These are phyloP conservation scores for Microchrysa polita DNA, from an alignment of 2,888 invertebrate genomes.

Conservation along the genomic window DNA sequence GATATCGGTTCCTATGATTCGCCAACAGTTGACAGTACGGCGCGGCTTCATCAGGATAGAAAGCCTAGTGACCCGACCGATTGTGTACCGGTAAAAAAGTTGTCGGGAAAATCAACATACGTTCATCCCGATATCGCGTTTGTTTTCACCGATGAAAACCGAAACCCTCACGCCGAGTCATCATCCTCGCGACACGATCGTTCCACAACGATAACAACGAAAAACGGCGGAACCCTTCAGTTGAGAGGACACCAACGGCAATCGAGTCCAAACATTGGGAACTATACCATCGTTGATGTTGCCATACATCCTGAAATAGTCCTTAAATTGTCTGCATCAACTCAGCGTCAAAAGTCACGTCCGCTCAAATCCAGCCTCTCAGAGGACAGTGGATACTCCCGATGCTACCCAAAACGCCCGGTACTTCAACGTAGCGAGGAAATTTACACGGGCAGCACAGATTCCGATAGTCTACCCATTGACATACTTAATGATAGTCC, in stretches of 20 bases:
- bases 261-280: slow-evolving; percentile 58
- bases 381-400: slow-evolving; percentile 16
- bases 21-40: slow-evolving; percentile 51
- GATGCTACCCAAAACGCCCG: slow-evolving; percentile 2
- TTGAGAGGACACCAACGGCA: slow-evolving; percentile 57
- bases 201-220: slow-evolving; percentile 53
- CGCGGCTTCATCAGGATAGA: slow-evolving; percentile 53
- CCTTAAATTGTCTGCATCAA: slow-evolving; percentile 55
- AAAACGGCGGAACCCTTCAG: slow-evolving; percentile 55
- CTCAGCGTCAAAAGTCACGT: neutral
- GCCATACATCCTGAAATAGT: slow-evolving; percentile 59
- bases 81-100: neutral
- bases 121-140: slow-evolving; percentile 59
- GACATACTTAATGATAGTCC: slow-evolving; percentile 4
- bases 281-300: slow-evolving; percentile 56
- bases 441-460: slow-evolving; percentile 26
- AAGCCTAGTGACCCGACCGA: neutral
- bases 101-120: slow-evolving; percentile 51
- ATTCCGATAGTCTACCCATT: slow-evolving; percentile 37
- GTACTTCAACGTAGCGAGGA: slow-evolving; percentile 25
- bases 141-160: slow-evolving; percentile 59
- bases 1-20: neutral
- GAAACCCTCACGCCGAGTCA: slow-evolving; percentile 53
- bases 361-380: slow-evolving; percentile 27
- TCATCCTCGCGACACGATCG: slow-evolving; percentile 44